Conservation (phyloP, 2,113 vertebrate genomes). For the Gobio gobio region DNA sequence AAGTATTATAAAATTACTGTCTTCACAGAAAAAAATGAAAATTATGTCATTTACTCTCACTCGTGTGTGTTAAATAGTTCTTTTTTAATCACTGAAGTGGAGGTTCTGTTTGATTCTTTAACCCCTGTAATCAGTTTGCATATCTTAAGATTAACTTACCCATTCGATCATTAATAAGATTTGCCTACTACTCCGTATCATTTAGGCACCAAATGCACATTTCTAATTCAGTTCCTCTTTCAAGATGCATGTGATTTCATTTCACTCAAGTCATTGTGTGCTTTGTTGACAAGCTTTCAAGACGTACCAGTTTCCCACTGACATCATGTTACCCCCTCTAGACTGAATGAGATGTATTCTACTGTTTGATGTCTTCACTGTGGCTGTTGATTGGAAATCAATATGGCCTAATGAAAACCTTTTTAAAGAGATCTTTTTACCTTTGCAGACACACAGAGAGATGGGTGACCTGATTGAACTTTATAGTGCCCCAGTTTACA, state of each 20-base stretch:
- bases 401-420: constrained; percentile 35
- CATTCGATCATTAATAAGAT: neutral
- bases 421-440: constrained; percentile 64
- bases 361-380: constrained; percentile 1
- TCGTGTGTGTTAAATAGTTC: no score
- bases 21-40: no score
- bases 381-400: constrained; percentile 11
- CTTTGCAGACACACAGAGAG: neutral
- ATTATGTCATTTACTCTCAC: no score
- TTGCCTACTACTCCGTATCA: neutral
- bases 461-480: constrained; percentile 45
- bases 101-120: neutral
- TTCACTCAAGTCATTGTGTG: constrained; percentile 59
- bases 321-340: neutral
- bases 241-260: constrained; percentile 65
- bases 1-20: no score
- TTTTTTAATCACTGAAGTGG: neutral
- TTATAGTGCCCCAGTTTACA: constrained; percentile 33
- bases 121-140: neutral
- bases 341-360: neutral
- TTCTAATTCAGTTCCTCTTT: constrained; percentile 62
- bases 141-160: no score
- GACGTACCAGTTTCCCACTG: neutral
- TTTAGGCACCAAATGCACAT: constrained; percentile 48
- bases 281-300: constrained; percentile 67